These are phyloP conservation scores for Drosophila leontia DNA, from an alignment of 1,140 invertebrate genomes.

Conservation along the genomic window DNA sequence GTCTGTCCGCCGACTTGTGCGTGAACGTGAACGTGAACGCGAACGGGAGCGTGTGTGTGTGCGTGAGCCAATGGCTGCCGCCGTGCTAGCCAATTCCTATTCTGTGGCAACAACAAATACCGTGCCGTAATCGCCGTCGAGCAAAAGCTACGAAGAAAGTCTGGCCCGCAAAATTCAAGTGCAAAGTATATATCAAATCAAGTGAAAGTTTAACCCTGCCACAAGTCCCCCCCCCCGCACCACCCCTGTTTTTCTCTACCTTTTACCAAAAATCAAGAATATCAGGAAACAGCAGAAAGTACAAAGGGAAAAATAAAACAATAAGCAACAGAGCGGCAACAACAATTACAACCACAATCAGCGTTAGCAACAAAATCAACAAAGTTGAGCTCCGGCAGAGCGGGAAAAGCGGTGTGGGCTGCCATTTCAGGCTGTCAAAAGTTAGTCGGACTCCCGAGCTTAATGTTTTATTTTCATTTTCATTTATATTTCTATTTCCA, in stretches of 20 bases:
- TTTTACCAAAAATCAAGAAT: constrained; percentile 10
- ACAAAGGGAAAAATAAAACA: not conserved
- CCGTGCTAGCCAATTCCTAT: constrained; percentile 59
- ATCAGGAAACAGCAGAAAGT: not conserved
- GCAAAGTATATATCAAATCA: constrained; percentile 30
- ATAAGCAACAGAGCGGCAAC: constrained; percentile 19
- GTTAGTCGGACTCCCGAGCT: constrained; percentile 61
- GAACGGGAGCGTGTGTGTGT: constrained; percentile 16
- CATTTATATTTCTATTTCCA: constrained; percentile 38
- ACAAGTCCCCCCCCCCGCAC: too few species aligned
- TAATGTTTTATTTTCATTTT: constrained; percentile 39
- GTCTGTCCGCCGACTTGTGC: constrained; percentile 40
- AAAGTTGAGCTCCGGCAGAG: constrained; percentile 7
- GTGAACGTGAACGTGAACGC: constrained; percentile 33
- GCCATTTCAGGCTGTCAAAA: constrained; percentile 63
- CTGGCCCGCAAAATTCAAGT: constrained; percentile 24
- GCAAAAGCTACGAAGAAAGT: constrained; percentile 35
- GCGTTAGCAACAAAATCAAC: constrained; percentile 47
- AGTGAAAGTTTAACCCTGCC: constrained; percentile 49
- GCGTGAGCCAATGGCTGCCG: constrained; percentile 41
- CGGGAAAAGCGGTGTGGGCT: constrained; percentile 15
- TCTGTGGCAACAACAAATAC: constrained; percentile 60
- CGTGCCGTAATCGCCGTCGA: constrained; percentile 66
- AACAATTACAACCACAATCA: constrained; percentile 17
- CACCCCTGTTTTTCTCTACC: constrained; percentile 4